phyloP scores from a whole-genome alignment of 2,888 invertebrate species.

The Drosophila formosana region DNA sequence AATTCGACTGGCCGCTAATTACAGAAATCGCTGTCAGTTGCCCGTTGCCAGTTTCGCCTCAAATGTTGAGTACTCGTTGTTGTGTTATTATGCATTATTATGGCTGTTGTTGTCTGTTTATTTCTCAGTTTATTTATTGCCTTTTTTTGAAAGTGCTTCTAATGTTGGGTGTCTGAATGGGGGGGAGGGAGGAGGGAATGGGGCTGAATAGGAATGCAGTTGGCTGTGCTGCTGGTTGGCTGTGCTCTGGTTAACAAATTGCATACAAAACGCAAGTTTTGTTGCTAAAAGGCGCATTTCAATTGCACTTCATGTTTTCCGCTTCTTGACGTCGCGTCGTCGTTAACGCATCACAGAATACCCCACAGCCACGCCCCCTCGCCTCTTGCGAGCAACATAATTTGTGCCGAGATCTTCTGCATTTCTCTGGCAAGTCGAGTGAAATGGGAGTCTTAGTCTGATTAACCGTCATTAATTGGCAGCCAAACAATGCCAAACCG shows the following conservation, averaged over 20 bases:
- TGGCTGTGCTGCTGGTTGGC: slow-evolving; percentile 50
- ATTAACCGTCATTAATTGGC: slow-evolving; percentile 52
- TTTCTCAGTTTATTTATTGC: slow-evolving; percentile 18
- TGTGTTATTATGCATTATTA: slow-evolving; percentile 59
- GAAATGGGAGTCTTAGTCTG: slow-evolving; percentile 61
- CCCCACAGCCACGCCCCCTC: slow-evolving; percentile 5
- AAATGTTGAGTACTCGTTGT: slow-evolving; percentile 50
- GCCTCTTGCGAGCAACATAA: background rate
- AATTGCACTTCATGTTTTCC: slow-evolving; percentile 68
- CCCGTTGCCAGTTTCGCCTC: slow-evolving; percentile 50
- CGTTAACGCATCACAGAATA: slow-evolving; percentile 68
- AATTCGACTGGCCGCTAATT: slow-evolving; percentile 70
- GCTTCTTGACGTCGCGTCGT: slow-evolving; percentile 58
- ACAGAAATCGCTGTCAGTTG: slow-evolving; percentile 60
- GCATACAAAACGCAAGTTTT: slow-evolving; percentile 81
- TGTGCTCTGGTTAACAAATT: slow-evolving; percentile 80
- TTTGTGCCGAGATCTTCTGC: slow-evolving; percentile 25
- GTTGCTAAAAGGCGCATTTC: slow-evolving; percentile 74
- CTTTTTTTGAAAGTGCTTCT: slow-evolving; percentile 67
- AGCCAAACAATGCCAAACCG: slow-evolving; percentile 9
- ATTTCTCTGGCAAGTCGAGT: slow-evolving; percentile 47
- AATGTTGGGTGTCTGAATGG: slow-evolving; percentile 7
- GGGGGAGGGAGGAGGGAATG: background rate
- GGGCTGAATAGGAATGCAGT: background rate
- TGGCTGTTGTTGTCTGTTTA: slow-evolving; percentile 31